Base-by-base conservation (phyloP, 2,888 invertebrate genomes). In the Lasioglossum oenotherae region DNA sequence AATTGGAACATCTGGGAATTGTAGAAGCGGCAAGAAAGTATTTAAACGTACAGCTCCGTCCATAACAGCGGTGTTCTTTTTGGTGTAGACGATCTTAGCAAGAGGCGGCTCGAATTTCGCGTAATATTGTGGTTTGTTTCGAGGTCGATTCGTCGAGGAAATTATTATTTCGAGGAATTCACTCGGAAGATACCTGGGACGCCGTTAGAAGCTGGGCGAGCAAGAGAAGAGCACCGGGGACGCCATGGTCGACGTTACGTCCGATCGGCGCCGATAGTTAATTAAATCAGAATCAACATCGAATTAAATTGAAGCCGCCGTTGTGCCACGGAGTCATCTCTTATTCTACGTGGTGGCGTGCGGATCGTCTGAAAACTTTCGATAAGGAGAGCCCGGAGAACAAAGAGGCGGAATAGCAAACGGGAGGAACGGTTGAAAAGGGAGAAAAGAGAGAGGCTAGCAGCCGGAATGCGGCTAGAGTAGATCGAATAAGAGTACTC, bases 231-330 rank as follows among this genome's bases (percentile, higher is more conserved):
- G 53, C 53, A 53, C 64, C 31, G 64, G 31, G 71, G 69, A 69
- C 41, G 53, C 74, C 64, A 72, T 74, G 81, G 86, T 75, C 79
- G 82, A 71, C 83, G 79, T 87, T 85, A 80, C 83, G 82, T 69
- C 78, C 85, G 85, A 91, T 88, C 86, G 85, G 87, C 87, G 78
- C 80, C 82, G 78, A 84, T 82, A 79, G 91, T 88, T 91, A 92
- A 92, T 92, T 92, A 89, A 92, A 91, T 92, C 91, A 92, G 89
- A 91, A 92, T 92, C 91, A 92, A 92, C 90, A 92, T 92, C 81
- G 86, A 92, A 92, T 92, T 92, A 91, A 92, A 92, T 92, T 85
- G 88, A 84, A 86, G 83, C 87, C 84, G 79, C 64, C 84, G 72
- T 41, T 80, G 75, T 84, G 82, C 85, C 77, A 81, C 74, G 35